phyloP scores from a whole-genome alignment of 2,113 vertebrate genomes.

The Pachyramphus minor region DNA sequence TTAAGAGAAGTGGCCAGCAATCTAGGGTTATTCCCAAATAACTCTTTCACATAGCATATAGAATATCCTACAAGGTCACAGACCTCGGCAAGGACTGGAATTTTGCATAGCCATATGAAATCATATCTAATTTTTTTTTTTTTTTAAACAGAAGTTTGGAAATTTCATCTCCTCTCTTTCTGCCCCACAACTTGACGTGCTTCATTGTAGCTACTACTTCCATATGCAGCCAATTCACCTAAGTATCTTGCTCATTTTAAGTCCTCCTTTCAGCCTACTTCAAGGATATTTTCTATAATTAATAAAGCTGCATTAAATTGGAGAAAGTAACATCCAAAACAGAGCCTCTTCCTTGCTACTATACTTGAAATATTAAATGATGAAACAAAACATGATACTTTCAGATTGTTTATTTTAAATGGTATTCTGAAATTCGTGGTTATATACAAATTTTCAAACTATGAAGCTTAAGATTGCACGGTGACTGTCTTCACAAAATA shows the following conservation, averaged over 20 bases:
- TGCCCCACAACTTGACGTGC: background rate
- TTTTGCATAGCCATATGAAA: background rate
- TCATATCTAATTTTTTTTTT: background rate
- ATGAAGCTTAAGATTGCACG: background rate
- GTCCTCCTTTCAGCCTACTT: background rate
- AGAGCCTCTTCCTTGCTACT: background rate
- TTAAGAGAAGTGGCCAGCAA: background rate
- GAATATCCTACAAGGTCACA: background rate
- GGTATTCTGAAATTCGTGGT: background rate
- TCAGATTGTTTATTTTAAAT: constrained; percentile 41
- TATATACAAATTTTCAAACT: background rate
- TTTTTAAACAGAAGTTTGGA: background rate
- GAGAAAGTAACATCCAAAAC: background rate
- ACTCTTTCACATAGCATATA: accelerated
- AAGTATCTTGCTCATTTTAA: background rate
- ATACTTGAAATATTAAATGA: background rate
- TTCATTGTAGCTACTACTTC: background rate
- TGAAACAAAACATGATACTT: background rate
- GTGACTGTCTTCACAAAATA: background rate
- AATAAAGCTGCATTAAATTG: background rate
- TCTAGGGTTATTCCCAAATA: background rate
- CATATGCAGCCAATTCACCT: accelerated
- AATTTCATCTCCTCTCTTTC: background rate
- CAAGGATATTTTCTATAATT: background rate
- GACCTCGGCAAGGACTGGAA: background rate